phyloP scores from a whole-genome alignment of 2,797 vertebrate genomes.

The Alectoris magna region DNA sequence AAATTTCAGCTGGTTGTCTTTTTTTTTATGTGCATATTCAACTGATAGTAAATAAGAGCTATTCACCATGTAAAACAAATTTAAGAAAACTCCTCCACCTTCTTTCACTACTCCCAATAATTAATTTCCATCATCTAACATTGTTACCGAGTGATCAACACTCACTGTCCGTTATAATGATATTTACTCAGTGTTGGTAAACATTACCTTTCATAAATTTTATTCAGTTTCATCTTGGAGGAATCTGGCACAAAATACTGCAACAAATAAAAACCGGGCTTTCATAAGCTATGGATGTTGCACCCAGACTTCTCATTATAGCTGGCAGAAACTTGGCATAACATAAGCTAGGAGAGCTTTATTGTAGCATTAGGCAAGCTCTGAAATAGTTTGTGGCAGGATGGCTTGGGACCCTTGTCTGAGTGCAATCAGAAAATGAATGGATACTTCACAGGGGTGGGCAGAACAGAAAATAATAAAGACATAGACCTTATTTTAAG shows the following conservation, averaged over 20 bases:
- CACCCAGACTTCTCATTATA: slow-evolving; percentile 19
- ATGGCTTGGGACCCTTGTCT: background rate
- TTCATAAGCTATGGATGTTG: background rate
- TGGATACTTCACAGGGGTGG: background rate
- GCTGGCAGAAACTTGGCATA: background rate
- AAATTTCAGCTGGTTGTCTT: background rate
- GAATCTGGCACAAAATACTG: slow-evolving; percentile 13
- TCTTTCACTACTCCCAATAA: slow-evolving; percentile 4
- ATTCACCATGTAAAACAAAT: background rate
- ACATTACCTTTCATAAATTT: slow-evolving; percentile 33
- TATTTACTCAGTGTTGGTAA: slow-evolving; percentile 35
- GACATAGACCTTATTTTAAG: background rate
- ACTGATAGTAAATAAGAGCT: background rate
- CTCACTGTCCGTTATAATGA: background rate
- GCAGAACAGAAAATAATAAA: background rate
- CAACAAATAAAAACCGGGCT: slow-evolving; percentile 37
- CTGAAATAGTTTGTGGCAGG: slow-evolving; percentile 17
- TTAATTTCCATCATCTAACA: slow-evolving; percentile 19
- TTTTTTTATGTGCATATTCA: background rate
- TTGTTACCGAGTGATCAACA: background rate
- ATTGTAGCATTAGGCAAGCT: slow-evolving; percentile 19
- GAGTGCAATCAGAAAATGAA: background rate
- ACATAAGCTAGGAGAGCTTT: background rate
- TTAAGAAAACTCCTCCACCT: background rate
- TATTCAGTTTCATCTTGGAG: background rate